Evolutionary conservation across 2,797 vertebrate species (phyloP).

Genomic region (Amniataba percoides): DNA sequence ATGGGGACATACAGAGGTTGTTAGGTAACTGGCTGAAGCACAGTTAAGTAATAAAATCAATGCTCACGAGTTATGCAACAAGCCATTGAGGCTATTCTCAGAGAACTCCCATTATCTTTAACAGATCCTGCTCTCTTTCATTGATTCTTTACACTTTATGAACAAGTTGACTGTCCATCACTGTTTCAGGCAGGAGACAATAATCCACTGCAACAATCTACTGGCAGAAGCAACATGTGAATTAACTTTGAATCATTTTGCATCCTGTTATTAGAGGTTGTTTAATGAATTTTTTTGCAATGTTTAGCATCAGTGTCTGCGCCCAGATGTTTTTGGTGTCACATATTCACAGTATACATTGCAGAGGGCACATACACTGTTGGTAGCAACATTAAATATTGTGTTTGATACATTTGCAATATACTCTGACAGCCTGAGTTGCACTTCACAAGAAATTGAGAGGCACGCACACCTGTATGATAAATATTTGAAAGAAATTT

Average conservation of each 20-base stretch:
- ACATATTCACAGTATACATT: slow-evolving; percentile 18
- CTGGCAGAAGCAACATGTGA: slow-evolving; percentile 5
- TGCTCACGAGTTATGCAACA: slow-evolving; percentile 71
- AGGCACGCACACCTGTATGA: neutral
- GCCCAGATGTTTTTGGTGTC: slow-evolving; percentile 14
- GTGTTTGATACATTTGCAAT: slow-evolving; percentile 28
- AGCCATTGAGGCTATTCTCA: slow-evolving; percentile 58
- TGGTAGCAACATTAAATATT: slow-evolving; percentile 29
- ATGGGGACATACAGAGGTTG: slow-evolving; percentile 49
- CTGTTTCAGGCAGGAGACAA: slow-evolving; percentile 5
- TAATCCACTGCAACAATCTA: slow-evolving; percentile 1
- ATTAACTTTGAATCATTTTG: neutral
- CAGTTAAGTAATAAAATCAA: slow-evolving; percentile 77
- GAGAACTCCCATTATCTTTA: slow-evolving; percentile 46
- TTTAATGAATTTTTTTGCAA: slow-evolving; percentile 25
- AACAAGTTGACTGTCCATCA: neutral
- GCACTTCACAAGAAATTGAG: neutral
- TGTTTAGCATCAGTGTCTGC: slow-evolving; percentile 34
- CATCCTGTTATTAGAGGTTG: neutral
- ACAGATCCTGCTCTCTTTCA: slow-evolving; percentile 58
- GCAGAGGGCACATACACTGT: slow-evolving; percentile 1
- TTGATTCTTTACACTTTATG: slow-evolving; percentile 39
- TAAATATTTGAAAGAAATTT: neutral
- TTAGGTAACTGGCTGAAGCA: slow-evolving; percentile 63
- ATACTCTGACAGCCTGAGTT: slow-evolving; percentile 12